Conservation (phyloP, 2,888 invertebrate genomes). For the Cheiracanthium punctorium region DNA sequence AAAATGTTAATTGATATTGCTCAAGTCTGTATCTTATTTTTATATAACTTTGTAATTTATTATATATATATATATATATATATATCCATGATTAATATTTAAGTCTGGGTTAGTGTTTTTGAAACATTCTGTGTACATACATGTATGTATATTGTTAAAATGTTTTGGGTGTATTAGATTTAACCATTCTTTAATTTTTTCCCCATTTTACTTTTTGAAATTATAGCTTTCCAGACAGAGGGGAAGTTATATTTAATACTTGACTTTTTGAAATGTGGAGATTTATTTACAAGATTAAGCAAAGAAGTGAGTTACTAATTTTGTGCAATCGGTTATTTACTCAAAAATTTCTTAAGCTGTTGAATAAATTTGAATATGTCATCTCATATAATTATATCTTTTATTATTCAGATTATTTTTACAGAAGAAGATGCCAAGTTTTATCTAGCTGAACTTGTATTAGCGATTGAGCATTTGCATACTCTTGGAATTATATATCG, state of each 20-base stretch:
- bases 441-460: slow-evolving; percentile 97
- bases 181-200: no score
- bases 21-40: no score
- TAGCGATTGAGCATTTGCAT: slow-evolving; percentile 98
- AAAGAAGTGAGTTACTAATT: slow-evolving; percentile 86
- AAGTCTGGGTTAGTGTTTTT: no score
- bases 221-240: slow-evolving; percentile 95
- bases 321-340: neutral
- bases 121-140: no score
- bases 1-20: no score
- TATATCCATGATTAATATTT: no score
- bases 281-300: slow-evolving; percentile 97
- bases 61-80: no score
- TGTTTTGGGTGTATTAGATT: no score
- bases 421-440: slow-evolving; percentile 99
- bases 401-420: slow-evolving; percentile 90
- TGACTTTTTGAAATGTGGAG: slow-evolving; percentile 97
- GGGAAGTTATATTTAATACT: slow-evolving; percentile 98
- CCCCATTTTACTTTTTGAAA: no score
- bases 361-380: neutral
- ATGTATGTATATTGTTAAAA: no score
- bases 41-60: no score
- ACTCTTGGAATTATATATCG: slow-evolving; percentile 97
- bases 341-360: neutral
- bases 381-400: slow-evolving; percentile 73